Base-by-base conservation (phyloP, 2,888 invertebrate species). In the Sipha maydis region DNA sequence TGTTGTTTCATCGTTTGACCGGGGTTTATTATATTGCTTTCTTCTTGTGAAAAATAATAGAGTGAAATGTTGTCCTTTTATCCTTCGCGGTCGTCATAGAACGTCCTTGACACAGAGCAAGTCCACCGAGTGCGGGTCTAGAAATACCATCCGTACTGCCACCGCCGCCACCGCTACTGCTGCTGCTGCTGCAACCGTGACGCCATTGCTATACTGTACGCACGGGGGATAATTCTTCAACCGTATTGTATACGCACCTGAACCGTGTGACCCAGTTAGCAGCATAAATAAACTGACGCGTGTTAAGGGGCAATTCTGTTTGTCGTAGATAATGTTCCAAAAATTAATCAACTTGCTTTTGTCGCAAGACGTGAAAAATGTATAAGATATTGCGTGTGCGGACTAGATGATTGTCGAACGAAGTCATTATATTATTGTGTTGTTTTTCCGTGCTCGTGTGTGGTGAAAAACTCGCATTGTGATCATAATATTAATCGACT, bases 51-150 rank as follows among this genome's bases (percentile, higher is more conserved):
- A 69, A 69, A 54, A 28, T 48, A 56, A 11, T 19, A 25, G 9
- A 56, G 48, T 61, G 54, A 41, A 54, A 54, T 48, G 56, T 73
- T 54, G 75, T 80, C 56, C 41, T 86, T 79, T 73, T 79, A 77
- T 77, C 85, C 77, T 85, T 85, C 75, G 80, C 75, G 54, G 80
- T 75, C 61, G 86, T 76, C 79, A 77, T 28, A 41, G 17, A 73
- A 80, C 86, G 86, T 88, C 86, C 86, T 88, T 88, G 86, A 88
- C 86, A 88, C 86, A 88, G 86, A 88, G 86, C 76, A 31, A 77
- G 77, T 84, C 79, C 79, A 54, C 80, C 86, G 86, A 73, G 86
- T 80, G 86, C 86, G 86, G 86, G 80, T 88, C 86, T 54, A 88
- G 86, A 88, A 88, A 88, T 88, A 88, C 54, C 21, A 28, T 34